Evolutionary conservation across 2,888 invertebrate genomes (phyloP), one percentile per base, ranked within the genome.

Genomic region (Minunthozetes semirufus): DNA sequence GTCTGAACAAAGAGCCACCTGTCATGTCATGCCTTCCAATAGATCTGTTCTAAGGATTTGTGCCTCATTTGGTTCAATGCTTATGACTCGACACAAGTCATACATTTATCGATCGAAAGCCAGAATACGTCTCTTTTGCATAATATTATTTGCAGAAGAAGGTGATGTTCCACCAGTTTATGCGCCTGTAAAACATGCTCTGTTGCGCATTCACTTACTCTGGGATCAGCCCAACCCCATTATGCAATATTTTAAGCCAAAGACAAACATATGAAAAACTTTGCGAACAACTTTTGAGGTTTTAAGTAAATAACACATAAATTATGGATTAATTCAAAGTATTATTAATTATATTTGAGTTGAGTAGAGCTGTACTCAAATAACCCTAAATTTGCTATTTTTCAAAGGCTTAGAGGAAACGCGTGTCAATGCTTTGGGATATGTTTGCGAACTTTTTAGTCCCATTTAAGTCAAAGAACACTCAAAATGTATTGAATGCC

Each of bases 181-280:
- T 63, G 63, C 63, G 63, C 63, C 63, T 63, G 63, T 63, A 63
- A 63, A 63, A 27, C 63, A 63, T 33, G 63, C 63, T 63, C 63
- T 63, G 33, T 15, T 63, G 38, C 63, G 63, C 63, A 63, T 61
- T 17, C 38, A 38, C 63, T 63, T 13, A 63, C 38, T 15, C 13
- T 33, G 1, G 11, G 3, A 25, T 38, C 63, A 63, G 63, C 29
- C 63, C 63, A 63, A 63, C 29, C 63, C 38, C 38, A 15, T 59
- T 17, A 48, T 48, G 48, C 48, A 48, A n/a, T 48, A 48, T 48
- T 6, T 48, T 17, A 59, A 59, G 27, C 13, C 5, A 9, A 27
- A 11, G 59, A 1, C 1, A 27, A 27, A 25, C 13, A 19, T 19
- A 19, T 27, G 19, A 17, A 17, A 48, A 48, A 8, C 48, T 48